These are phyloP conservation scores for Eulemur rufifrons DNA, from an alignment of 2,113 vertebrate genomes.

Conservation along the genomic window DNA sequence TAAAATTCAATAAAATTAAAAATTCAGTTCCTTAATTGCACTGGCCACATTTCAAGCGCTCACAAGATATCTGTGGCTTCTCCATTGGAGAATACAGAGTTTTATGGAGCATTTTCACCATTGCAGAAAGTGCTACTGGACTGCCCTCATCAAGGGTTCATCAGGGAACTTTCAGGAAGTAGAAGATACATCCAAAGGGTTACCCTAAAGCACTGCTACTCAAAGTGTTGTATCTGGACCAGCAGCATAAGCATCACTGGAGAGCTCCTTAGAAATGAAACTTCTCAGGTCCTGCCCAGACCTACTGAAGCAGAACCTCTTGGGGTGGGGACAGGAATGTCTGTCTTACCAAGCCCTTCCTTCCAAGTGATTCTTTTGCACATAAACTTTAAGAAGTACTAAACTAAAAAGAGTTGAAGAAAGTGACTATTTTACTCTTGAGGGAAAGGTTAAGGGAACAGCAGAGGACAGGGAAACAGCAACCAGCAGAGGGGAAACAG, in stretches of 20 bases:
- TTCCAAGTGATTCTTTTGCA: neutral
- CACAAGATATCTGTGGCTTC: neutral
- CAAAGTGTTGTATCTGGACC: neutral
- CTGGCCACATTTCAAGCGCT: neutral
- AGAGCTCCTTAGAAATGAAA: neutral
- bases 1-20: slow-evolving; percentile 5
- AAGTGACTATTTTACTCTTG: neutral
- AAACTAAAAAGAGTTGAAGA: neutral
- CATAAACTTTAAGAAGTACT: neutral
- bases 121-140: neutral
- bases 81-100: neutral
- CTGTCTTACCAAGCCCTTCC: neutral
- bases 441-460: neutral
- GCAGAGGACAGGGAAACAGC: neutral
- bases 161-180: neutral
- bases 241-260: neutral
- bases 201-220: neutral
- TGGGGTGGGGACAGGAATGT: neutral
- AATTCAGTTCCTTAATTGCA: neutral
- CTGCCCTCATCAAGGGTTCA: neutral
- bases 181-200: neutral
- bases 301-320: neutral
- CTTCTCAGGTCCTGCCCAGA: neutral
- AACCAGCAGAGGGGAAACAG: neutral
- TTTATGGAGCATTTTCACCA: neutral